Base-by-base conservation (phyloP, 2,797 vertebrate species). In the Xenentodon cancila region DNA sequence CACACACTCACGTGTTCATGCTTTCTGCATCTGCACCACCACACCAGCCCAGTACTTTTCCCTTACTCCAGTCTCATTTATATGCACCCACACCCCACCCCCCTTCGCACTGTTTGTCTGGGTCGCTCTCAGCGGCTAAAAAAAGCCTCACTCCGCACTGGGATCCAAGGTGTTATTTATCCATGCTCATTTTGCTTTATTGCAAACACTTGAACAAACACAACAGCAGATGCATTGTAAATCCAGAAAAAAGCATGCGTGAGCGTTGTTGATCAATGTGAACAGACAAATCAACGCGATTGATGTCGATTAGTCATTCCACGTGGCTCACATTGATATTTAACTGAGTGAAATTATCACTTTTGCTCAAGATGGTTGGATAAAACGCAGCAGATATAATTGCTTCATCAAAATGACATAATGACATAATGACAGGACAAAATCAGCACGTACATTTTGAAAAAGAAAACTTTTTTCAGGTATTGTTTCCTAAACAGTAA, bases 31-130 rank as follows among this genome's bases (percentile, higher is more conserved):
- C 85, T 82, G 86, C 88, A 90, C 76, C 86, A 54, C 53, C 67
- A 68, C 83, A 85, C 73, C 73, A 73, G 21, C 69, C 81, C 89
- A 90, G 92, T 93, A 92, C 87, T 91, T 93, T 92, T 92, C 91
- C 90, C 89, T 85, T 79, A 68, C 85, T 84, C 79, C 59, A 40
- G 52, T 81, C 87, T 91, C 84, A 88, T 90, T 90, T 86, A 81
- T 87, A 86, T 90, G 88, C 88, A 80, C 57, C 87, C 88, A 80
- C 57, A 86, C 80, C 79, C 46, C 34, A 19, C 12, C 65, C 77
- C 49, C 51, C 52, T 52, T 65, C 69, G 50, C 46, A 54, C 68
- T 79, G 75, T 86, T 81, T 59, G 88, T 87, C 87, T 90, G 86
- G 86, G 84, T 89, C 88, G 91, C 69, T 80, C 81, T 85, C 64